Base-by-base conservation (phyloP, 2,113 vertebrate genomes). In the Camelus dromedarius region DNA sequence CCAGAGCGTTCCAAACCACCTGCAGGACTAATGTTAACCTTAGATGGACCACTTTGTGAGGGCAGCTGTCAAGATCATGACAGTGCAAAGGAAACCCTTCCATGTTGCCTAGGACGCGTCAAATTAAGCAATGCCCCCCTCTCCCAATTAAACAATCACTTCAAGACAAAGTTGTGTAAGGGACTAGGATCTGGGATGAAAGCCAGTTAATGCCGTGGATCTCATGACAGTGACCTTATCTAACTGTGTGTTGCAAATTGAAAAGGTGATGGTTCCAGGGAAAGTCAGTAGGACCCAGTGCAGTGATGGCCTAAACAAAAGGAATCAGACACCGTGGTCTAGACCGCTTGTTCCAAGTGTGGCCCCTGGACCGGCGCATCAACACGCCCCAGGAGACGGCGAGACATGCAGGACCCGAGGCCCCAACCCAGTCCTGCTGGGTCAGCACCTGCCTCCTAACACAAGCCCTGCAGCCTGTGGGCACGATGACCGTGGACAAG, bases 361-460 rank as follows among this genome's bases (percentile, higher is more conserved):
- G n/a, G 3, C 26, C n/a, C 9, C 0, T 1, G 9, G 26, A 18
- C n/a, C 6, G 8, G 14, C 35, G 28, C 3, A 14, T 32, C 16
- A 13, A 30, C 19, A 32, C 19, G n/a, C 14, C 14, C 19, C 38
- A 24, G 54, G 32, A 76, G 46, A 48, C 11, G 1, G 42, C 5
- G 70, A 66, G 69, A 42, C 42, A 42, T 9, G 20, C 26, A 14
- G 56, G 4, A 2, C 8, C 26, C 16, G 18, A 30, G 67, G 18
- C 26, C 19, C 35, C 20, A 14, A 7, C 26, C 73, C 9, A 26
- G 15, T 8, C 18, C 32, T 89, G 35, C 26, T 1, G 19, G 13
- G 14, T 9, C 32, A 50, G 11, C 6, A 24, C 3, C 5, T 87
- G 30, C 2, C 28, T 22, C 19, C 1, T 35, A 79, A 26, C 20